A percentile compares a stretch with the other conserved stretches of the same genome.
Evolutionary conservation across 2,888 invertebrate species (phyloP).

Genomic region (Chymomyza procnemis): DNA sequence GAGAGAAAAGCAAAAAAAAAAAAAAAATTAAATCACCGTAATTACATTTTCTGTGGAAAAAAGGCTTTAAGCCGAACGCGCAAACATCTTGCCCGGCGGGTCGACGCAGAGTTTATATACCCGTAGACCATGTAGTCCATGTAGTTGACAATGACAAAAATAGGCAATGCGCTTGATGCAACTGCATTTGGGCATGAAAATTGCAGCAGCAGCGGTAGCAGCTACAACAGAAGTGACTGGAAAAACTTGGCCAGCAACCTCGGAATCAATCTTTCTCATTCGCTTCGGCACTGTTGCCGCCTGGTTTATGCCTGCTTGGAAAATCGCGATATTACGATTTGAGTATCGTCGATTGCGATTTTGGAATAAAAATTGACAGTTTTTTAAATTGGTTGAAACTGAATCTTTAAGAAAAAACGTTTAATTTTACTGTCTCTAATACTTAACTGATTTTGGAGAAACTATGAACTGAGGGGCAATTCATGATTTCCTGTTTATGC

Average conservation of each 20-base stretch:
- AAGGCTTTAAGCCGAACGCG: constrained; percentile 44
- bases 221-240: constrained; percentile 40
- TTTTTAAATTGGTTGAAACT: too few relatives aligned
- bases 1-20: constrained; percentile 26
- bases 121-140: background rate
- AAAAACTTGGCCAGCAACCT: constrained; percentile 54
- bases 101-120: constrained; percentile 18
- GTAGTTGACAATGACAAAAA: constrained; percentile 49
- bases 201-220: constrained; percentile 41
- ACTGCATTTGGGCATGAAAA: constrained; percentile 64
- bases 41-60: constrained; percentile 58
- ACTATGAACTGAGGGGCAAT: too few relatives aligned
- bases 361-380: too few relatives aligned
- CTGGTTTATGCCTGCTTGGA: background rate
- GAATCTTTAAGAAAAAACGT: too few relatives aligned
- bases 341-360: too few relatives aligned
- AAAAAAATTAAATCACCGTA: constrained; percentile 47
- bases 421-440: too few relatives aligned
- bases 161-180: constrained; percentile 50
- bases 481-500: too few relatives aligned
- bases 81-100: constrained; percentile 56
- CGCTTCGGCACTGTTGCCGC: too few relatives aligned
- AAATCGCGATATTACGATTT: background rate
- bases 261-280: constrained; percentile 20
- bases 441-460: too few relatives aligned